Base-by-base conservation (phyloP, 2,888 invertebrate genomes). In the Tachina lurida region DNA sequence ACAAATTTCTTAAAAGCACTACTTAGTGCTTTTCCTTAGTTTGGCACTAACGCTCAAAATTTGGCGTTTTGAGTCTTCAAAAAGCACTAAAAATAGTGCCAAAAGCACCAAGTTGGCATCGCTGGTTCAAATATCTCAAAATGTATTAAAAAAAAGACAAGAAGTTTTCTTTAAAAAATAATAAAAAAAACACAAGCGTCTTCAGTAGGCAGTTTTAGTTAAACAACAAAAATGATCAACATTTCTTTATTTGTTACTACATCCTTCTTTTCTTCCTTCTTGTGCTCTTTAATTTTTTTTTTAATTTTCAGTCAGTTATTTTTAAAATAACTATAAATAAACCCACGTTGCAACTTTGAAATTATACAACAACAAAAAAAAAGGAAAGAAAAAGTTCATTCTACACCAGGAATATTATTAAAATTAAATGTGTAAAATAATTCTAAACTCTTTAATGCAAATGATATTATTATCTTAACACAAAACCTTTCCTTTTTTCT, bases 351-450 rank as follows among this genome's bases (percentile, higher is more conserved):
- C 31, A 3, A 60, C 19, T 63, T 70, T 73, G 49, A 31, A 31
- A 31, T 7, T 31, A 31, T 31, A 31, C 31, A 31, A 31, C 7
- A 31, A 31, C 4, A 47, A 19, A 22, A 13, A 70, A 60, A 71
- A 49, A 67, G 47, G n/a, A 56, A 73, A 19, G 63, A 73, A 54
- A 77, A 60, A 60, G 49, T 70, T 62, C 60, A 19, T 39, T 9
- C 9, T 62, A 76, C 45, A 31, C 22, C 54, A 43, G 58, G 77
- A 39, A 22, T 67, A 47, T 79, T 62, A 62, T 63, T 60, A 17
- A 65, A 76, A 58, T 76, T 52, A 58, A 76, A 76, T 76, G 54
- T 82, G 58, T 63, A 70, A 76, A 70, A 82, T 56, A 76, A 76
- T 76, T 63, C 75, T 74, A 47, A 15, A 52, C n/a, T 75, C 43